Percentiles rank a stretch among this genome's conserved stretches.
These are phyloP conservation scores for Eupeodes luniger DNA, from an alignment of 2,888 invertebrate species.

Conservation along the genomic window DNA sequence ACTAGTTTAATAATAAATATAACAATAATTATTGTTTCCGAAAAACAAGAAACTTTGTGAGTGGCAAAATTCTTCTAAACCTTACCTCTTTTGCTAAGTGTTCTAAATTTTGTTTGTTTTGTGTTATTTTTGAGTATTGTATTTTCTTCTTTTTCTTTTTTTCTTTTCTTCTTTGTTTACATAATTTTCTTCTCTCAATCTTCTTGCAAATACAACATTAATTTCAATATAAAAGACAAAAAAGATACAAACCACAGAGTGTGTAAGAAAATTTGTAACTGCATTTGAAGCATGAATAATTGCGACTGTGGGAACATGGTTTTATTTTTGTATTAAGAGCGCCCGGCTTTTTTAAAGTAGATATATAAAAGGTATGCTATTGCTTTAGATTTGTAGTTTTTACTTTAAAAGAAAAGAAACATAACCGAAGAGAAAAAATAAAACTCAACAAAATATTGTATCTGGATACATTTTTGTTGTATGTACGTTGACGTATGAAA, in stretches of 20 bases:
- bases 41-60: not conserved
- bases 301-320: slow-evolving; percentile 73
- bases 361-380: slow-evolving; percentile 23
- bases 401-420: not conserved
- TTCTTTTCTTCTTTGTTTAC: slow-evolving; percentile 30
- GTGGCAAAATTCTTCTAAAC: slow-evolving; percentile 15
- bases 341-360: slow-evolving; percentile 45
- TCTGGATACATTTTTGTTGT: not conserved
- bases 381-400: not conserved
- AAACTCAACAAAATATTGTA: slow-evolving; percentile 34
- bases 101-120: slow-evolving; percentile 62
- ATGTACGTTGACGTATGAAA: not conserved
- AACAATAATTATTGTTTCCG: too few species aligned
- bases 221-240: slow-evolving; percentile 30
- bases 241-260: slow-evolving; percentile 10
- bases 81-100: slow-evolving; percentile 38
- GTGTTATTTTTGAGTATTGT: not conserved
- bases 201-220: slow-evolving; percentile 28
- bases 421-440: not conserved
- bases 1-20: too few species aligned
- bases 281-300: slow-evolving; percentile 74
- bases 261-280: slow-evolving; percentile 71
- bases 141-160: slow-evolving; percentile 9
- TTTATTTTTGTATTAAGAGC: slow-evolving; percentile 40
- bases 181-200: slow-evolving; percentile 47